Evolutionary conservation across 2,797 vertebrate species (phyloP).

Genomic region (Cheirogaleus major): DNA sequence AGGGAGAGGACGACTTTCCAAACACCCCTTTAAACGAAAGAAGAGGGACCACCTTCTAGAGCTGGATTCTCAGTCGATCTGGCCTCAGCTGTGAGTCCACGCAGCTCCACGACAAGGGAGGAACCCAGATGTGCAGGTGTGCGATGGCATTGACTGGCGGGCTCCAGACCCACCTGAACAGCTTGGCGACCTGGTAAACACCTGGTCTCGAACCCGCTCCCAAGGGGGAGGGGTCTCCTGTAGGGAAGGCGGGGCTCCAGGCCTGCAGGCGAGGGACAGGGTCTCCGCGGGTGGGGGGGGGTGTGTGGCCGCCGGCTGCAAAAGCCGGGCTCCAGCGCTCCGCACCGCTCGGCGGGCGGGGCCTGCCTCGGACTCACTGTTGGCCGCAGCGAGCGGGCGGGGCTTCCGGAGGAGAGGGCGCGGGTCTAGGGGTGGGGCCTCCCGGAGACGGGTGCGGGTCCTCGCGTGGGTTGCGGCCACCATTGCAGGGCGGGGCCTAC

Average conservation of each 20-base stretch:
- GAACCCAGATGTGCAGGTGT: background rate
- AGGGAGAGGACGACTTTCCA: background rate
- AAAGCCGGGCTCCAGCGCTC: background rate
- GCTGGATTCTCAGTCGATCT: background rate
- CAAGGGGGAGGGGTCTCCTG: background rate
- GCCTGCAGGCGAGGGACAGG: background rate
- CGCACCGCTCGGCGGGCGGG: background rate
- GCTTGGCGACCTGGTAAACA: background rate
- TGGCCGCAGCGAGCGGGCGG: background rate
- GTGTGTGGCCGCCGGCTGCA: background rate
- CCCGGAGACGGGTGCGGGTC: too few relatives aligned
- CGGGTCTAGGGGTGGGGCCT: accelerated
- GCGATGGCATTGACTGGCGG: accelerated
- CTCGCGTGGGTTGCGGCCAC: too few relatives aligned
- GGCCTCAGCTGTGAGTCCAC: background rate
- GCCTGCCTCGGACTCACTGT: accelerated
- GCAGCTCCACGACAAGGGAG: background rate
- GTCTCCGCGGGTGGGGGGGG: accelerated
- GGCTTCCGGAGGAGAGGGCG: background rate
- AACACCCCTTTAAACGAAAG: background rate
- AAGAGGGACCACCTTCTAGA: background rate
- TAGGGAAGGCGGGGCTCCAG: background rate
- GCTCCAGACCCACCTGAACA: background rate
- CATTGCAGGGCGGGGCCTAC: background rate
- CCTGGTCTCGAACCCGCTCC: background rate